A percentile compares a stretch with the other conserved stretches of the same genome.
Evolutionary conservation across 2,113 vertebrate species (phyloP).

Genomic region (Tapirus terrestris): DNA sequence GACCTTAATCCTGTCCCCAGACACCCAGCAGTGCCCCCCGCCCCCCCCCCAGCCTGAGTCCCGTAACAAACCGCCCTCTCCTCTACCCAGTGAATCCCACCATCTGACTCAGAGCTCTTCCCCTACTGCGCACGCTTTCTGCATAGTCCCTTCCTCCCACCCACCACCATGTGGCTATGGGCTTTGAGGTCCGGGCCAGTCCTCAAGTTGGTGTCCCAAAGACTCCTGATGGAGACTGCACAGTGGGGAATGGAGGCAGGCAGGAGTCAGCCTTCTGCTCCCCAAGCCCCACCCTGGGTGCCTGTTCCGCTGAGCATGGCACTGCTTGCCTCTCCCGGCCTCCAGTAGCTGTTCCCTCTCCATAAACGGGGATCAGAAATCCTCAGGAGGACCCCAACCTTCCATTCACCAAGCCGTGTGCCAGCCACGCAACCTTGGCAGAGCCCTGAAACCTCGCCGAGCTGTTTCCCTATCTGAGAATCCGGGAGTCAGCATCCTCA

Average conservation of each 20-base stretch:
- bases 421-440: background rate
- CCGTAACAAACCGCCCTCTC: background rate
- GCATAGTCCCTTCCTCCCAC: background rate
- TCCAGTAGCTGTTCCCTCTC: background rate
- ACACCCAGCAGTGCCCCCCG: background rate
- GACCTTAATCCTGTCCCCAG: background rate
- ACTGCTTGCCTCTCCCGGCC: background rate
- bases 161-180: background rate
- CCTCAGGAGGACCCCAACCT: background rate
- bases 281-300: background rate
- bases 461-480: slow-evolving; percentile 9
- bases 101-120: background rate
- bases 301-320: background rate
- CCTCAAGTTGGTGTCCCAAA: background rate
- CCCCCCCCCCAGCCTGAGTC: background rate
- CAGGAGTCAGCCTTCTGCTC: background rate
- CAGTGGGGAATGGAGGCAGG: background rate
- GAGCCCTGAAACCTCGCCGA: background rate
- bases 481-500: background rate
- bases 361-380: background rate
- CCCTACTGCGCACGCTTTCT: background rate
- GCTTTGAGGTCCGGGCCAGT: background rate
- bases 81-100: background rate
- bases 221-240: background rate
- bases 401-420: background rate